Percentiles rank a stretch among this genome's conserved stretches.
Evolutionary conservation across 2,113 vertebrate genomes (phyloP).

Genomic region (Oryctolagus cuniculus): mOryCun1.1 NC_091432.1:234130001-234130500

Average conservation of each 20-base stretch:
- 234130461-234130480: neutral
- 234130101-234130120: neutral
- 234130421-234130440: too few relatives aligned
- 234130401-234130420: too few relatives aligned
- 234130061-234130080: neutral
- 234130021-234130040: neutral
- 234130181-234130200: neutral
- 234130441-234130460: neutral
- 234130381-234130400: too few relatives aligned
- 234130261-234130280: too few relatives aligned
- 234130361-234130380: too few relatives aligned
- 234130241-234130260: too few relatives aligned
- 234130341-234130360: too few relatives aligned
- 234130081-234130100: neutral
- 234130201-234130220: neutral
- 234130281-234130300: too few relatives aligned
- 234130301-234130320: too few relatives aligned
- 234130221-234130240: rapidly evolving
- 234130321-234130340: too few relatives aligned
- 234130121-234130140: rapidly evolving
- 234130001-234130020: neutral
- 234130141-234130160: neutral
- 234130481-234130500: neutral
- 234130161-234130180: rapidly evolving
- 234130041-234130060: neutral